Evolutionary conservation across 2,113 vertebrate species (phyloP), one percentile per base, ranked within the genome.

Genomic region (Cyprinodon brontotheroides): DNA sequence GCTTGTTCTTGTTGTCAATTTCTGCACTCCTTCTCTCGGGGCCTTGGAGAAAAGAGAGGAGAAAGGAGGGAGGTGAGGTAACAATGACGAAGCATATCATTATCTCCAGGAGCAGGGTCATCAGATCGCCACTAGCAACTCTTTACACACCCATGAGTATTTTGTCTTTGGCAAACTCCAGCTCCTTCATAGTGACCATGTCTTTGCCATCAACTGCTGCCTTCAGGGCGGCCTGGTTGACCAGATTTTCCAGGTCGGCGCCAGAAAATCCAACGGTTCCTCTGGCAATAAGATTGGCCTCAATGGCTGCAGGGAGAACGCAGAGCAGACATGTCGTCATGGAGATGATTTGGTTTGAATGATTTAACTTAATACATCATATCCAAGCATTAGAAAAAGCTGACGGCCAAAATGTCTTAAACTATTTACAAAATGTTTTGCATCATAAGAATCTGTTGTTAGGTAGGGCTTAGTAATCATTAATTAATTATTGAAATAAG

Each of bases 151-250:
- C 96, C 96, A 99, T 99, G 36, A 99, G 93, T 87, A 99, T 99
- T 94, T 99, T 99, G 93, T 99, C 98, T 90, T 99, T 99, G 39
- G 98, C 95, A 75, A 99, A 99, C 86, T 99, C 98, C 61, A 98
- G 91, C 67, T 99, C 98, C 80, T 96, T 98, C 96, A 99, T 92
- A 63, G 96, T 96, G 82, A 99, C 98, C 96, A 97, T 96, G 87
- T 98, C 96, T 89, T 98, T 98, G 37, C 95, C 97, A 88, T 99
- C 98, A 14, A 99, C 96, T 67, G 97, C 98, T 83, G 98, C 98
- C 92, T 99, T 98, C 85, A 99, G 92, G 4, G 98, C 98, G 45
- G 98, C 96, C 86, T 99, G 98, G 86, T 99, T 99, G 29, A 99
- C 98, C 90, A 99, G 94, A 90, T 99, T 99, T 93, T 98, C 98